Conservation (phyloP, 2,113 vertebrate species). For the Actinemys pallida region DNA sequence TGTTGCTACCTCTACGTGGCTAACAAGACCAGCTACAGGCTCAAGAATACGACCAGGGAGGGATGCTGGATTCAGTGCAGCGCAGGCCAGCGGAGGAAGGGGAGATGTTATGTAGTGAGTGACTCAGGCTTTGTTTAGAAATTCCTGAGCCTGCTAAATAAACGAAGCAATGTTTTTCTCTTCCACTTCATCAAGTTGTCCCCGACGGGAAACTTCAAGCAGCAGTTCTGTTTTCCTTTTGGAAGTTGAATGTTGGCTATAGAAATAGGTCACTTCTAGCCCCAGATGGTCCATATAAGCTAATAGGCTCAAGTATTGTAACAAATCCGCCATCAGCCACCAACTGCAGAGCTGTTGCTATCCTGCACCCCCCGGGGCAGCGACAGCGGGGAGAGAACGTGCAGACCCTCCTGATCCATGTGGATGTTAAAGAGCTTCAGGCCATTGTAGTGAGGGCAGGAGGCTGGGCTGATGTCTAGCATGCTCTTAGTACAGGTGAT, state of each 20-base stretch:
- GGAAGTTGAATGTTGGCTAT: not conserved
- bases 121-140: not conserved
- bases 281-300: not conserved
- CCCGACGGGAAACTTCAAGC: not conserved
- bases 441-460: not conserved
- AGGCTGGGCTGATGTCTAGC: not conserved
- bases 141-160: not conserved
- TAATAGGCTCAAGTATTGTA: not conserved
- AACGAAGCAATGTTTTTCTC: not conserved
- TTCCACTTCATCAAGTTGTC: not conserved
- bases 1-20: not conserved
- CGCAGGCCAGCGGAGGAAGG: not conserved
- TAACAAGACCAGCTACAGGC: not conserved
- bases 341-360: not conserved
- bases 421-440: not conserved
- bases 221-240: not conserved
- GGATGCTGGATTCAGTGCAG: not conserved
- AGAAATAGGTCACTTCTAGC: not conserved
- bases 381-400: not conserved
- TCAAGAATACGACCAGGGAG: not conserved
- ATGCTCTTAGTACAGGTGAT: not conserved
- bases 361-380: not conserved
- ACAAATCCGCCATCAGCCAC: not conserved
- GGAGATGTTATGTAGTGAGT: not conserved
- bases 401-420: not conserved